phyloP scores from a whole-genome alignment of 2,113 vertebrate genomes.

The Spermophilus dauricus region DNA sequence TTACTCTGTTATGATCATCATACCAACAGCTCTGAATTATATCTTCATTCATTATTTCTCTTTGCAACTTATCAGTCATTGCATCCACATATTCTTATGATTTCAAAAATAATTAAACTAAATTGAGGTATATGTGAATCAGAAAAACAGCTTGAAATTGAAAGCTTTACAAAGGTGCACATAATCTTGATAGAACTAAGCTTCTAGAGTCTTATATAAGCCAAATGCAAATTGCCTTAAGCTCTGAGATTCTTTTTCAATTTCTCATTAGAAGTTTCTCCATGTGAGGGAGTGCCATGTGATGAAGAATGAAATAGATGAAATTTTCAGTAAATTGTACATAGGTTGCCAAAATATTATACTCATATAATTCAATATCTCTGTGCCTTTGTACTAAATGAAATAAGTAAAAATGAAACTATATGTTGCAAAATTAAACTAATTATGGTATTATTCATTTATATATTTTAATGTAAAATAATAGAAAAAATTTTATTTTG shows the following conservation, averaged over 20 bases:
- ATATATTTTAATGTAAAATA: conserved; percentile 33
- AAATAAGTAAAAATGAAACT: background rate
- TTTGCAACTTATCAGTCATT: background rate
- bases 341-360: background rate
- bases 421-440: background rate
- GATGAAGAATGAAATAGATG: background rate
- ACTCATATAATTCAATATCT: background rate
- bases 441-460: conserved; percentile 43
- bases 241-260: conserved; percentile 1
- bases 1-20: background rate
- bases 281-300: background rate
- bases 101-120: conserved; percentile 55
- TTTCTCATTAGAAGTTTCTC: conserved; percentile 55
- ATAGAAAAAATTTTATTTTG: conserved; percentile 48
- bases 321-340: conserved; percentile 37
- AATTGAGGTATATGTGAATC: background rate
- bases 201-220: conserved; percentile 26
- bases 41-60: background rate
- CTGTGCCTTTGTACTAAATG: background rate
- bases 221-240: conserved; percentile 29
- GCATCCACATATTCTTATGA: background rate
- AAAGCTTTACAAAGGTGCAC: background rate
- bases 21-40: background rate
- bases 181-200: conserved; percentile 14
- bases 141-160: conserved; percentile 20